These are phyloP conservation scores for Nineta flava DNA, from an alignment of 2,888 invertebrate species.

Conservation along the genomic window DNA sequence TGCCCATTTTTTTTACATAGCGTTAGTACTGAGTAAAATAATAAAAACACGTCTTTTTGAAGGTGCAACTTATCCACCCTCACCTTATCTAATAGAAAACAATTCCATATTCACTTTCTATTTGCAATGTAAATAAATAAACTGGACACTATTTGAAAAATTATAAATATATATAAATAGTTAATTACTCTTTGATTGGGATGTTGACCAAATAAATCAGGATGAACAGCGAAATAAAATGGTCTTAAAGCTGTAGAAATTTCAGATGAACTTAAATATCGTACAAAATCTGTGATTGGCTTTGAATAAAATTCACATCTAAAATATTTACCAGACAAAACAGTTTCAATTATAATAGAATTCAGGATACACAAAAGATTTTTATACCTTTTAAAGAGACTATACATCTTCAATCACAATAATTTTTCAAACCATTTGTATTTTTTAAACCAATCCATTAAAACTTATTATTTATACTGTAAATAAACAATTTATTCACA, in stretches of 20 bases:
- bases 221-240: slow-evolving; percentile 91
- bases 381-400: too few species aligned
- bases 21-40: not conserved
- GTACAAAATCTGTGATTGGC: slow-evolving; percentile 6
- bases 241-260: slow-evolving; percentile 81
- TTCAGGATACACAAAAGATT: too few species aligned
- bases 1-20: slow-evolving; percentile 3
- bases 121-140: too few species aligned
- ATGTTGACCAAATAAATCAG: slow-evolving; percentile 84
- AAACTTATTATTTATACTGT: too few species aligned
- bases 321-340: too few species aligned
- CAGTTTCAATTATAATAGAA: too few species aligned
- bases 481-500: too few species aligned
- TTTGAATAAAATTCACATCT: too few species aligned
- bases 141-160: too few species aligned
- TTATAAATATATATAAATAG: not conserved
- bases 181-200: slow-evolving; percentile 67
- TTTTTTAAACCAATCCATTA: too few species aligned
- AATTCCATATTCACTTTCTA: not conserved
- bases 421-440: too few species aligned
- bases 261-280: slow-evolving; percentile 55
- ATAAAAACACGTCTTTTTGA: not conserved
- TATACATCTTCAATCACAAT: too few species aligned
- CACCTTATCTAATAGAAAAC: not conserved
- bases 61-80: not conserved